A percentile compares a stretch with the other conserved stretches of the same genome.
These are phyloP conservation scores for Rhinophrynus dorsalis DNA, from an alignment of 2,797 vertebrate genomes.

Conservation along the genomic window DNA sequence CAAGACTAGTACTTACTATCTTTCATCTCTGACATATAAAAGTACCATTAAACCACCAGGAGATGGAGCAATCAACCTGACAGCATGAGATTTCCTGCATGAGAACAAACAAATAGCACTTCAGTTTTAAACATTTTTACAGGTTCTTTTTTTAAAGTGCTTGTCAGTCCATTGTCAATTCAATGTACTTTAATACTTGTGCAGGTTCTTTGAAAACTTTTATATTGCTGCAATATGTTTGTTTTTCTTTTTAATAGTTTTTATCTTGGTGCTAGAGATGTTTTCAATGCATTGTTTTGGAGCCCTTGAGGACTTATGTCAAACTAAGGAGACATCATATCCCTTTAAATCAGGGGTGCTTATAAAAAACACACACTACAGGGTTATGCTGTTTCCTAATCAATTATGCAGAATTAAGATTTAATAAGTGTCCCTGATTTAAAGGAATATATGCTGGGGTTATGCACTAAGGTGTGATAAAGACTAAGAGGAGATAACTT, in stretches of 20 bases:
- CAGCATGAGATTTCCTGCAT: conserved; percentile 33
- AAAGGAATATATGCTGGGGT: too few species aligned
- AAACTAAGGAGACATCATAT: too few species aligned
- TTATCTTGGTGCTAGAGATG: not conserved
- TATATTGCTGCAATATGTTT: not conserved
- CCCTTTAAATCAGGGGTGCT: too few species aligned
- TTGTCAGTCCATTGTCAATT: conserved; percentile 1
- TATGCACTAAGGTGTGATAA: too few species aligned
- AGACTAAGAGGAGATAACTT: too few species aligned
- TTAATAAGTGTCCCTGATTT: too few species aligned
- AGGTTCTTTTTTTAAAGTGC: conserved; percentile 12
- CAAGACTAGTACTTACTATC: not conserved
- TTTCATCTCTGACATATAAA: conserved; percentile 26
- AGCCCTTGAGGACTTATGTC: too few species aligned
- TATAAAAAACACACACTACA: too few species aligned
- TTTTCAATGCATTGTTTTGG: not conserved
- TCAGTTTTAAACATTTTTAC: conserved; percentile 17
- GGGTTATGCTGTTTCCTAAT: too few species aligned
- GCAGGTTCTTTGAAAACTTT: not conserved
- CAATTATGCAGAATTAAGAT: too few species aligned
- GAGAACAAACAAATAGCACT: conserved; percentile 22
- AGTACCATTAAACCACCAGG: conserved; percentile 41
- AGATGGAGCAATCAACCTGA: conserved; percentile 49
- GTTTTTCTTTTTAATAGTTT: too few species aligned
- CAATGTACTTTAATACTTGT: not conserved